Percentiles rank a stretch among this genome's conserved stretches.
Conservation (phyloP, 2,797 vertebrate genomes). For the Cheirogaleus major region DNA sequence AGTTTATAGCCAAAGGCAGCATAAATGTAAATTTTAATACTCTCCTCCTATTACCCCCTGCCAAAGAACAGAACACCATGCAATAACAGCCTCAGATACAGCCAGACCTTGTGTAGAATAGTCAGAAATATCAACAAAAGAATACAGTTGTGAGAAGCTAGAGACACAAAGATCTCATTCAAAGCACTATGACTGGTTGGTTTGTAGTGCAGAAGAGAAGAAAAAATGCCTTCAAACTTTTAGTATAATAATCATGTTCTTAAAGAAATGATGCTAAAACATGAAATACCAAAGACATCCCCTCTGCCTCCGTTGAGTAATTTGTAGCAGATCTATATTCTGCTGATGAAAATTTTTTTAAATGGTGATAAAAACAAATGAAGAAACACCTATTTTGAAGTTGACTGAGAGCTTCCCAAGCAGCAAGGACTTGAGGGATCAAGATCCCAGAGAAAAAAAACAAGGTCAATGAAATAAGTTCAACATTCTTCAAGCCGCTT, state of each 20-base stretch:
- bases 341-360: neutral
- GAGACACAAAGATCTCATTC: constrained; percentile 1
- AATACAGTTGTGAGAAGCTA: neutral
- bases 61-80: neutral
- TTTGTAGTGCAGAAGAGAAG: neutral
- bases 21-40: neutral
- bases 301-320: neutral
- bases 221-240: neutral
- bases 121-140: neutral
- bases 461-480: neutral
- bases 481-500: neutral
- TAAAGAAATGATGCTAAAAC: neutral
- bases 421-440: neutral
- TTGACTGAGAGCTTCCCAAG: neutral
- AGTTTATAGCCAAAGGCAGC: neutral
- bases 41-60: neutral
- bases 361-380: no score
- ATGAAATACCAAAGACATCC: neutral
- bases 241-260: neutral
- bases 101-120: neutral
- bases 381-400: neutral
- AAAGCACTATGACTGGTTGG: neutral
- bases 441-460: neutral
- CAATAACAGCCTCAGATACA: neutral
- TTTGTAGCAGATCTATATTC: neutral